Percentiles rank a stretch among this genome's conserved stretches.
Conservation (phyloP, 2,888 invertebrate species). For the Euplexia lucipara region DNA sequence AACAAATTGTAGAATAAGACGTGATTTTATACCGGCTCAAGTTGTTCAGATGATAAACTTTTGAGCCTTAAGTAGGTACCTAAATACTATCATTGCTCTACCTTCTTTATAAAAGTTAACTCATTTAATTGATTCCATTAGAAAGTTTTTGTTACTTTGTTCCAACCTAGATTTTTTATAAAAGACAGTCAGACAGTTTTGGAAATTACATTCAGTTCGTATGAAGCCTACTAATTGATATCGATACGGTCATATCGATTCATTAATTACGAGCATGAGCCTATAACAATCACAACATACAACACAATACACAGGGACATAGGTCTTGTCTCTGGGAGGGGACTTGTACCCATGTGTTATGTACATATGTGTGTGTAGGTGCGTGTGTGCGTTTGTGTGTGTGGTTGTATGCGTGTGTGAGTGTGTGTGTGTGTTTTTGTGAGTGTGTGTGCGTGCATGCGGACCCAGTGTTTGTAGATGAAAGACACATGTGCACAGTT, state of each 20-base stretch:
- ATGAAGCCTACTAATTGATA: slow-evolving; percentile 7
- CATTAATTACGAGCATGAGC: too few relatives aligned
- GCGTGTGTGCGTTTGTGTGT: too few relatives aligned
- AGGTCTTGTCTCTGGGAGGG: too few relatives aligned
- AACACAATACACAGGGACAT: too few relatives aligned
- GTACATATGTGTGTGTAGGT: too few relatives aligned
- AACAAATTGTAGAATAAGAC: not conserved
- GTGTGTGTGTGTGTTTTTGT: too few relatives aligned
- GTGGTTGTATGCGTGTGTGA: too few relatives aligned
- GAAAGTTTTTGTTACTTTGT: slow-evolving; percentile 7
- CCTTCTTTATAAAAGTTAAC: slow-evolving; percentile 13
- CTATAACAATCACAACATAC: too few relatives aligned
- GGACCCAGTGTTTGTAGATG: too few relatives aligned
- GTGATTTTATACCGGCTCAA: not conserved
- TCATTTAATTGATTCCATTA: slow-evolving; percentile 14
- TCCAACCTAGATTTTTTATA: slow-evolving; percentile 20
- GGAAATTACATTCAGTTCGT: slow-evolving; percentile 15
- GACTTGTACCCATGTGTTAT: too few relatives aligned
- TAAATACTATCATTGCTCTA: slow-evolving; percentile 19
- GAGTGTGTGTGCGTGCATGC: too few relatives aligned
- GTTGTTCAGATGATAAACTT: slow-evolving; percentile 4
- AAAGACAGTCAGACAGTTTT: not conserved
- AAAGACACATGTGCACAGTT: too few relatives aligned
- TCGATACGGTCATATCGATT: slow-evolving; percentile 5
- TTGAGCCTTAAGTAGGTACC: slow-evolving; percentile 9